Percentiles rank a stretch among this genome's conserved stretches.
These are phyloP conservation scores for Ispidina picta DNA, from an alignment of 2,797 vertebrate genomes.

Conservation along the genomic window DNA sequence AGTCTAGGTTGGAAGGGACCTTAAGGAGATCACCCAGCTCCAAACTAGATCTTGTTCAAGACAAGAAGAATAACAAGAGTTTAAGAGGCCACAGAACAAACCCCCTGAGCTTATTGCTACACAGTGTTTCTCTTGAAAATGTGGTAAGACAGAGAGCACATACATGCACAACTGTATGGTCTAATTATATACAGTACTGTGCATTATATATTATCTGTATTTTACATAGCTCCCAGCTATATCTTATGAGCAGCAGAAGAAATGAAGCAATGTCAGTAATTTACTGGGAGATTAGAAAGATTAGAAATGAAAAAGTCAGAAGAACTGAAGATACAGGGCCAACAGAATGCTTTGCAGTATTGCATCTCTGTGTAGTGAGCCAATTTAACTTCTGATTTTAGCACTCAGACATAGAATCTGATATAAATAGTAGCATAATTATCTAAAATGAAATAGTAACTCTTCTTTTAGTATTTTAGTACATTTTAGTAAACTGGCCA, in stretches of 20 bases:
- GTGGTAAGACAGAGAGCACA: neutral
- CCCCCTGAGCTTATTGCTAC: neutral
- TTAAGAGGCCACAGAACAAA: neutral
- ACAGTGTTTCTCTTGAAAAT: neutral
- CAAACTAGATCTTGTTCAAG: neutral
- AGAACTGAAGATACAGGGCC: slow-evolving; percentile 6
- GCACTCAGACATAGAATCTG: neutral
- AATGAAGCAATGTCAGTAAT: slow-evolving; percentile 4
- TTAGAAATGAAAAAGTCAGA: neutral
- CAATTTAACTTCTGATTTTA: neutral
- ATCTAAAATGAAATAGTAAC: neutral
- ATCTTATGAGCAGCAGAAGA: neutral
- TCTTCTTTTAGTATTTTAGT: neutral
- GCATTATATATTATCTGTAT: neutral
- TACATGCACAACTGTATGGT: accelerated
- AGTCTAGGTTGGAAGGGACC: neutral
- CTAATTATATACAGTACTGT: neutral
- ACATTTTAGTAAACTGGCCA: too few relatives aligned
- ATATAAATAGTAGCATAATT: neutral
- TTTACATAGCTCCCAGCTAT: neutral
- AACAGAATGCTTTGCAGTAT: neutral
- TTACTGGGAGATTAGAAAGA: neutral
- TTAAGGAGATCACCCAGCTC: neutral
- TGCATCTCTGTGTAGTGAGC: neutral
- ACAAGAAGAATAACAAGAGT: neutral